Evolutionary conservation across 2,888 invertebrate genomes (phyloP), one percentile per base, ranked within the genome.

Genomic region (Parelbella ahira): DNA sequence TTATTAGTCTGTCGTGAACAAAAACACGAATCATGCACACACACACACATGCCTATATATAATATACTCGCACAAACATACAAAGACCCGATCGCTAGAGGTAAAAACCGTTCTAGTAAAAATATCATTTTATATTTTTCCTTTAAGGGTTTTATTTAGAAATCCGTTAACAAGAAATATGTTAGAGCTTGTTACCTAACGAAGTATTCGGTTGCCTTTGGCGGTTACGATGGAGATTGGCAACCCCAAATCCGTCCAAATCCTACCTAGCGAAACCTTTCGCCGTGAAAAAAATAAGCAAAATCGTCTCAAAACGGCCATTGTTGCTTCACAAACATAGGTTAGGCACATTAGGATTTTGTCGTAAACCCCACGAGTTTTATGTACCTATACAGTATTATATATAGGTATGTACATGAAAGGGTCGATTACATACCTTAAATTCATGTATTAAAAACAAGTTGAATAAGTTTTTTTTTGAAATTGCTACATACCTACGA

Each of bases 221-320:
- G 73, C 68, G 68, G 64, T 70, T 68, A 65, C 60, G 58, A 57
- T 57, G 61, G 63, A 78, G 74, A 82, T 82, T 80, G 78, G 76
- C 67, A 72, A 68, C 68, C 61, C 64, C 62, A 81, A 82, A 83
- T 82, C 81, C 78, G 57, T 53, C 70, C 69, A 81, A 83, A 83
- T 82, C 80, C 76, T 53, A 54, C 58, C 54, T 60, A 62, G 63
- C 58, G 54, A 63, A 67, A 60, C 67, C 58, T 65, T 58, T 55
- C 54, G 48, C 50, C 56, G 48, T 41, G 54, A 57, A 55, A 69
- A 15, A 72, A 60, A 39, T 32, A 73, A 78, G 75, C 56, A 67
- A 68, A 66, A 71, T 70, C 69, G 61, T 66, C 72, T 74, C 64
- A 68, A 71, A 70, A 65, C 59, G 49, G 56, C 23, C 21, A 9